A percentile compares a stretch with the other conserved stretches of the same genome.
phyloP scores from a whole-genome alignment of 2,797 vertebrate species.

The Carcharodon carcharias region DNA sequence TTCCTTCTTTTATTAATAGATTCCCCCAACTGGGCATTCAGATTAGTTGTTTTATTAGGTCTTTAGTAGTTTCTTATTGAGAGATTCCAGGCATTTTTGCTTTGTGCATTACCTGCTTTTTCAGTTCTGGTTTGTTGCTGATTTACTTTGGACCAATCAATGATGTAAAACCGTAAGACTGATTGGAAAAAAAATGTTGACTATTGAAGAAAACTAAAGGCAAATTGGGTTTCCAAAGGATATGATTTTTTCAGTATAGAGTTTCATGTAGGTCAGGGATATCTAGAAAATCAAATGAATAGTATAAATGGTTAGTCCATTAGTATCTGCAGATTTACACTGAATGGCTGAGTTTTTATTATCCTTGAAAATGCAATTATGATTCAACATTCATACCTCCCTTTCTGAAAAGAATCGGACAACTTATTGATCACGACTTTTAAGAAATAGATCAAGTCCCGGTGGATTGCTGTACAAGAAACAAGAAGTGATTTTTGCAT shows the following conservation, averaged over 20 bases:
- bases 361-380: background rate
- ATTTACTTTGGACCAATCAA: background rate
- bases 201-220: background rate
- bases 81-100: background rate
- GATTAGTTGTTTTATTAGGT: background rate
- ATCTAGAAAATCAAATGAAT: background rate
- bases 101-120: background rate
- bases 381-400: background rate
- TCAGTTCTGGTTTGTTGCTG: background rate
- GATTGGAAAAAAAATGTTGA: background rate
- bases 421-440: conserved; percentile 1
- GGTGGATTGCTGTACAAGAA: background rate
- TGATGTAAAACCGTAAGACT: background rate
- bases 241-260: background rate
- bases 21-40: background rate
- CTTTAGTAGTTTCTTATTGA: background rate
- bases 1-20: background rate
- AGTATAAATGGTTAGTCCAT: background rate
- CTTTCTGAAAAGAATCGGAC: background rate
- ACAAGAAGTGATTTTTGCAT: background rate
- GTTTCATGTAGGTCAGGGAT: background rate
- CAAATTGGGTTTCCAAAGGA: background rate
- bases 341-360: background rate
- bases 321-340: background rate
- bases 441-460: background rate